Evolutionary conservation across 2,113 vertebrate genomes (phyloP).

Genomic region (Phycodurus eques): DNA sequence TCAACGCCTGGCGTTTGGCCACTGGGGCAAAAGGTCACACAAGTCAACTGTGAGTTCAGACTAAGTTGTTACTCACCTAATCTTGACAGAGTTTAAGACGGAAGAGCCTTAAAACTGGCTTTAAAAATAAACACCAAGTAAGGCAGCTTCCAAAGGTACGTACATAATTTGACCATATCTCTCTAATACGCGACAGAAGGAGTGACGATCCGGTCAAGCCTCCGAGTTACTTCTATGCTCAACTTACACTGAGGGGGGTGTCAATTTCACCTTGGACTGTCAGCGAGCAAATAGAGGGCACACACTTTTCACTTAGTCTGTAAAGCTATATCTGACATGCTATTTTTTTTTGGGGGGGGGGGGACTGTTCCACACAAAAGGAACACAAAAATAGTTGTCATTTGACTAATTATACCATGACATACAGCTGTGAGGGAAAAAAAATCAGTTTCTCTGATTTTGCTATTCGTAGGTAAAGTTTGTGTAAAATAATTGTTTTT

Average conservation of each 20-base stretch:
- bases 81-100: constrained; percentile 48
- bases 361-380: no score
- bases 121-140: constrained; percentile 47
- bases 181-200: constrained; percentile 15
- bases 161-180: constrained; percentile 1
- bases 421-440: no score
- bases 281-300: constrained; percentile 35
- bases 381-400: no score
- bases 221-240: constrained; percentile 28
- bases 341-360: no score
- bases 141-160: constrained; percentile 18
- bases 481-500: no score
- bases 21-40: constrained; percentile 46
- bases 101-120: constrained; percentile 32
- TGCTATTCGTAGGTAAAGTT: no score
- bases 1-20: constrained; percentile 30
- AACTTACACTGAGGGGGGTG: constrained; percentile 17
- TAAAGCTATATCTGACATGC: no score
- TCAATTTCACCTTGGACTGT: constrained; percentile 41
- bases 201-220: constrained; percentile 1
- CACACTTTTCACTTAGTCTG: constrained; percentile 3
- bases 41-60: constrained; percentile 50
- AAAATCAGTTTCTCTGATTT: no score
- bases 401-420: no score
- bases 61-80: constrained; percentile 60